Conservation (phyloP, 1,140 invertebrate species). For the Leptopilina clavipes region DNA sequence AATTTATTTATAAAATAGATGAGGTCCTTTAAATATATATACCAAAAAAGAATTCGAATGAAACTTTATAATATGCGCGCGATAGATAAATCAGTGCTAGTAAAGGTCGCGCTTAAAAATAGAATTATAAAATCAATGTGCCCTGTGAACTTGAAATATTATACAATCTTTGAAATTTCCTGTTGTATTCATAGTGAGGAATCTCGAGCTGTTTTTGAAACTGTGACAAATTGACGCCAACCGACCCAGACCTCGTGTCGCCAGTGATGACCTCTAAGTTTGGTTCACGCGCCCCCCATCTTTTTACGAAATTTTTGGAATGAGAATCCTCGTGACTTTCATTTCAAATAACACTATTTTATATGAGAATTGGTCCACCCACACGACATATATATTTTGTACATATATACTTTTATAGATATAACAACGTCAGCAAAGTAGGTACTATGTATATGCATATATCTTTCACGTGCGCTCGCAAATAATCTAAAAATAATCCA, state of each 20-base stretch:
- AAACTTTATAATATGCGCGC: too few relatives aligned
- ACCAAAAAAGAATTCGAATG: too few relatives aligned
- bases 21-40: too few relatives aligned
- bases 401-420: too few relatives aligned
- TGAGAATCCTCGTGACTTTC: not conserved
- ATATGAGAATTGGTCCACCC: not conserved
- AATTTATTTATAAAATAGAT: too few relatives aligned
- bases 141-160: not conserved
- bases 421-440: constrained; percentile 1
- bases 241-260: constrained; percentile 53
- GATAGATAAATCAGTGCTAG: too few relatives aligned
- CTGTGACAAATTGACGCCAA: constrained; percentile 38
- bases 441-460: too few relatives aligned
- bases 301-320: constrained; percentile 30
- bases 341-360: not conserved
- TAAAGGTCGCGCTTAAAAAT: too few relatives aligned
- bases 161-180: not conserved
- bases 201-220: constrained; percentile 26
- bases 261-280: constrained; percentile 47
- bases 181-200: not conserved
- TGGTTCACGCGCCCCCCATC: constrained; percentile 15
- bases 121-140: too few relatives aligned
- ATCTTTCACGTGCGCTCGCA: too few relatives aligned
- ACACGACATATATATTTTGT: not conserved
- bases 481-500: too few relatives aligned